A percentile compares a stretch with the other conserved stretches of the same genome.
phyloP scores from a whole-genome alignment of 2,888 invertebrate species.

The Neocrepidodera transversa region DNA sequence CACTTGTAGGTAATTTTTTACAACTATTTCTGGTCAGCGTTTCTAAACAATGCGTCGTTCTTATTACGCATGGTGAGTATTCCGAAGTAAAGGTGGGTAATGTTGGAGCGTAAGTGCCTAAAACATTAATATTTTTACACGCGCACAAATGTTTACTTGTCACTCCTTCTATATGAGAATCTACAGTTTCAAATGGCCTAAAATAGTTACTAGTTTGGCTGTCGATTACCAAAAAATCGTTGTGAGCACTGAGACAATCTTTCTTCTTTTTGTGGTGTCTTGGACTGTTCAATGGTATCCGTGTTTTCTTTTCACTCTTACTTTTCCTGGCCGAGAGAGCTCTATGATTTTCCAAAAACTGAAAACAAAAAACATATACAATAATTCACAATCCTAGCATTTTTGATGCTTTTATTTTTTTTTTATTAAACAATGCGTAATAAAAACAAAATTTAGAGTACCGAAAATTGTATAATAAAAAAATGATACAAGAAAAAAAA shows the following conservation, averaged over 20 bases:
- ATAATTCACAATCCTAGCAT: too few species aligned
- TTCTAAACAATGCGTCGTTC: slow-evolving; percentile 57
- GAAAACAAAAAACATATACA: slow-evolving; percentile 25
- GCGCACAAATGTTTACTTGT: slow-evolving; percentile 36
- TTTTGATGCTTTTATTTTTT: too few species aligned
- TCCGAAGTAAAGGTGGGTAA: slow-evolving; percentile 67
- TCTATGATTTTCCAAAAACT: slow-evolving; percentile 36
- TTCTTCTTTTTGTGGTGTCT: slow-evolving; percentile 55
- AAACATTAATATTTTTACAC: slow-evolving; percentile 38
- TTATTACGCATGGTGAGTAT: slow-evolving; percentile 60
- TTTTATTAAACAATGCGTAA: too few species aligned
- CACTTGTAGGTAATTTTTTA: slow-evolving; percentile 57
- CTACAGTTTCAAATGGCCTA: slow-evolving; percentile 54
- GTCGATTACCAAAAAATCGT: slow-evolving; percentile 37
- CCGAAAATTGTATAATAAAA: too few species aligned
- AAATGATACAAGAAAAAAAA: too few species aligned
- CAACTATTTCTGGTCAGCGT: slow-evolving; percentile 63
- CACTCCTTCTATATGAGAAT: slow-evolving; percentile 55
- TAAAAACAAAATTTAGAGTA: too few species aligned
- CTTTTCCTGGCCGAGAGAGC: slow-evolving; percentile 42
- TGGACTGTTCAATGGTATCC: slow-evolving; percentile 32
- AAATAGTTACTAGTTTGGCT: slow-evolving; percentile 52
- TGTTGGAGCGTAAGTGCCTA: slow-evolving; percentile 60
- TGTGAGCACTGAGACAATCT: slow-evolving; percentile 51
- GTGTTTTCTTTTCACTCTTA: slow-evolving; percentile 40